Base-by-base conservation (phyloP, 2,797 vertebrate genomes). In the Remorina albescens region DNA sequence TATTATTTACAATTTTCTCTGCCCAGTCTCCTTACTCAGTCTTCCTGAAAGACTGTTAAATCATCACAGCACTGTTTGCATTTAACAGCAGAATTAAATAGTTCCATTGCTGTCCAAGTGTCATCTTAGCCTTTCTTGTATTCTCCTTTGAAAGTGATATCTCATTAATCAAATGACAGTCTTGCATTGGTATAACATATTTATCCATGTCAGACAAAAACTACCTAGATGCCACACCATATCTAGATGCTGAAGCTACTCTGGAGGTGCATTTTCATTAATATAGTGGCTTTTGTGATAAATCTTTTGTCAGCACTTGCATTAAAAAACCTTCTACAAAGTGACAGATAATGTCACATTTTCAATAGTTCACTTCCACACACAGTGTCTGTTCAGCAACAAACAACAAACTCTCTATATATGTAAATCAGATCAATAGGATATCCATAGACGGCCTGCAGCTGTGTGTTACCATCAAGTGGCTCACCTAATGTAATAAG, bases 351-450 rank as follows among this genome's bases (percentile, higher is more conserved):
- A 85, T 88, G 86, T 86, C 80, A 85, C 76, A 84, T 88, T 91
- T 89, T 86, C 89, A 84, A 87, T 88, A 83, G 87, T 76, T 81
- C 75, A 81, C 88, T 88, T 86, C 71, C 74, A 91, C 78, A 91
- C 85, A 89, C 81, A 74, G 39, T 87, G 88, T 90, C 83, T 88
- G 86, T 86, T 92, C 90, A 87, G 90, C 89, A 90, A 91, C 89
- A 93, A 92, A 92, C 83, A 91, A 86, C 86, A 89, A 86, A 93
- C 84, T 92, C 90, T 88, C 90, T 92, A 92, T 91, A 89, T 92
- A 94, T 94, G 92, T 91, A 94, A 94, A 95, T 94, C 88, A 92
- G 89, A 95, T 95, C 92, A 94, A 95, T 94, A 94, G 86, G 90
- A 93, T 93, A 94, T 94, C 92, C 90, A 92, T 91, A 89, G 92